Base-by-base conservation (phyloP, 2,888 invertebrate species). In the Branchinecta sandiegonensis region DNA sequence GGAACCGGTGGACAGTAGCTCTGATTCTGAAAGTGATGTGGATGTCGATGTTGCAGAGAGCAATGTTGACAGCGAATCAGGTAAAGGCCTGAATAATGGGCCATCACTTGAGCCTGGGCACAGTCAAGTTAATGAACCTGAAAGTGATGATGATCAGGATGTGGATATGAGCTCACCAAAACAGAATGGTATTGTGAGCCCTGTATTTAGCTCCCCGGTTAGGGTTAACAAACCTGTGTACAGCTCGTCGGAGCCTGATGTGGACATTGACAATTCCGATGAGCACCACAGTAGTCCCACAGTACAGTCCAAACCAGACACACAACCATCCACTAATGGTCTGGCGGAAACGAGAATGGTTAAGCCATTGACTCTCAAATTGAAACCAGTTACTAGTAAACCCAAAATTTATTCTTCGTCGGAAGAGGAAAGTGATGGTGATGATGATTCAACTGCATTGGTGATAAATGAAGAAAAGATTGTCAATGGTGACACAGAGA, bases 351-450 rank as follows among this genome's bases (percentile, higher is more conserved):
- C 63, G 23, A 56, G 63, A 10, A n/a, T 9, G 8, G n/a, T 56
- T 8, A 56, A 56, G 9, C 63, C 63, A 10, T 23, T 56, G 23
- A 56, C 63, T 17, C n/a, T 56, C 23, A 56, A 10, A 56, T 56
- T 56, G 63, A 56, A 56, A 56, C 63, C 63, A 56, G 63, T 56
- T 23, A 56, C 14, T 23, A 56, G 63, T 23, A 56, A 56, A 56
- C 63, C n/a, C 14, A 56, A 56, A 56, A 56, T 56, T 56, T 56
- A 56, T 56, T 56, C 63, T 17, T 56, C 63, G 10, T 56, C 63
- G 8, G 63, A 56, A 56, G 63, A 56, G 63, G 63, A 56, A 23
- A 56, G 63, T 11, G 63, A 56, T 17, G 63, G 23, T 17, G 63
- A 56, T 17, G 63, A 56, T 17, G 63, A 56, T 17, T 17, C 14